Base-by-base conservation (phyloP, 2,888 invertebrate genomes). In the Rhabditoides inermis region DNA sequence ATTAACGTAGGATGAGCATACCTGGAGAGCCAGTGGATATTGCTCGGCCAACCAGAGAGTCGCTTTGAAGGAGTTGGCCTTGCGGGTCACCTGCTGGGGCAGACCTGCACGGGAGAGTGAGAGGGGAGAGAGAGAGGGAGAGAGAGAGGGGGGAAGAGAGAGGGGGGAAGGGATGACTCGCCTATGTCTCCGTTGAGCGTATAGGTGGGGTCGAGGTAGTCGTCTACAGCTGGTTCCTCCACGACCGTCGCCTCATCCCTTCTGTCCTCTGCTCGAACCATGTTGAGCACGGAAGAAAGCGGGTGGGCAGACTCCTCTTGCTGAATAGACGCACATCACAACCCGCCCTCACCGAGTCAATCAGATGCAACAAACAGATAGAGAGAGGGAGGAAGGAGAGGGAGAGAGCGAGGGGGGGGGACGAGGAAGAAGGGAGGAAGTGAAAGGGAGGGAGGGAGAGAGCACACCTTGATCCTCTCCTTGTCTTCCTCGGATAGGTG, bases 11-110 rank as follows among this genome's bases (percentile, higher is more conserved):
- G 1, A 22, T 12, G 5, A 36, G 37, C 80, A 92, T 79, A 94
- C 92, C 77, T 88, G 92, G 53, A 98, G 82, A 78, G 89, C 85
- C 45, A 89, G 81, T 0, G 95, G 95, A 80, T 91, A 95, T 60
- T 88, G 83, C 79, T 95, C 94, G 75, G 88, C 88, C 50, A 98
- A 83, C 90, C 92, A 95, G 49, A 98, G 80, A 49, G 88, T 92
- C 6, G 94, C 95, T 80, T 79, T 80, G 68, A 81, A 81, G 51
- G 77, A 77, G 64, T 79, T 79, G 23, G 62, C 63, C 40, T 61
- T 63, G 20, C 54, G 61, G 7, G 56, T 55, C 15, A 69, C 57
- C 36, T 65, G 58, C 20, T 56, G 45, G 3, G 45, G 18, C 22
- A 50, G 49, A 28, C 70, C 63, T 63, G 27, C 23, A 45, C n/a